phyloP scores from a whole-genome alignment of 2,113 vertebrate species.

The Electrona antarctica region DNA sequence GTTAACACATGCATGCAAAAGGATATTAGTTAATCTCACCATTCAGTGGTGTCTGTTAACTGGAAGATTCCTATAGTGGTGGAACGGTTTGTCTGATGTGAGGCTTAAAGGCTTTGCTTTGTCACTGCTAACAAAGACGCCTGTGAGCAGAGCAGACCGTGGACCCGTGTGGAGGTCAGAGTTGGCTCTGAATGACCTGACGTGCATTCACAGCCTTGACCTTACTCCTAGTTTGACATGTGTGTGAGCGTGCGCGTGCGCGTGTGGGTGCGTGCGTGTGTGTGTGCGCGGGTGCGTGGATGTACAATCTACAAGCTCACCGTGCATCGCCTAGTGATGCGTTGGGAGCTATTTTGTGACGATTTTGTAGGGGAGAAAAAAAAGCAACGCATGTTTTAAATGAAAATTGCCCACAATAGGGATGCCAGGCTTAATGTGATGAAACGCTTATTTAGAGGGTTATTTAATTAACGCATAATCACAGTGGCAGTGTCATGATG shows the following conservation, averaged over 20 bases:
- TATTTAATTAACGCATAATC: conserved; percentile 8
- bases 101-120: conserved; percentile 73
- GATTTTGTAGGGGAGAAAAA: too few species aligned
- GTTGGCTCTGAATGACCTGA: conserved; percentile 34
- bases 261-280: too few species aligned
- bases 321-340: too few species aligned
- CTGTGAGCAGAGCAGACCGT: conserved; percentile 84
- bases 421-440: too few species aligned
- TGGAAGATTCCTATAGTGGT: neutral
- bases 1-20: neutral
- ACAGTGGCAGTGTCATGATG: conserved; percentile 27
- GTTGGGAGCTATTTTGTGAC: too few species aligned
- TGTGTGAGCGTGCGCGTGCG: too few species aligned
- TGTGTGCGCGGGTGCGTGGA: too few species aligned
- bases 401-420: too few species aligned
- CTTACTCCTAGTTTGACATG: neutral
- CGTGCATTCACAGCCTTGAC: conserved; percentile 7
- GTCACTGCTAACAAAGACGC: conserved; percentile 85
- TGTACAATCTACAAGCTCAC: too few species aligned
- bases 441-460: neutral
- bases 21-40: neutral
- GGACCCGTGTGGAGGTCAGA: conserved; percentile 47
- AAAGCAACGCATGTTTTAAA: neutral
- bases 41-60: neutral
- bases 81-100: conserved; percentile 73